Base-by-base conservation (phyloP, 2,888 invertebrate species). In the Aspidiotus destructor region DNA sequence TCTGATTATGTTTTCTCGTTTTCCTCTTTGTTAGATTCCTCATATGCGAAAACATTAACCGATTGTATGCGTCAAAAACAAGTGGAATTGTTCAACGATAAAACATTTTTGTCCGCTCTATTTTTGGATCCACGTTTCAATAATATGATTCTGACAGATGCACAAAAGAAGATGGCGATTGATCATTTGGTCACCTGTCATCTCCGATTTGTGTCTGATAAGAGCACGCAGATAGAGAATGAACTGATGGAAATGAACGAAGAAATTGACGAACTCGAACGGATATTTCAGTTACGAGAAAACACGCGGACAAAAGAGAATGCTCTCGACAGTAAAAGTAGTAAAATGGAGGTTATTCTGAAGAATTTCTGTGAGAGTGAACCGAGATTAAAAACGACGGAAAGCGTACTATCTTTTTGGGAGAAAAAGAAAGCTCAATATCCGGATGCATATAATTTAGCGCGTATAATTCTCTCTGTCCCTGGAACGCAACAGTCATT, bases 81-180 rank as follows among this genome's bases (percentile, higher is more conserved):
- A 48, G 48, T 13, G 2, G n/a, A n/a, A 13, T 48, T 48, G 48
- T 48, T 48, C 48, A n/a, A 48, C 10, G 48, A 48, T n/a, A n/a
- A 6, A 11, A 13, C n/a, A 48, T 48, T 48, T 48, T 48, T 48
- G 48, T 11, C 48, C n/a, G 10, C 48, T n/a, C 3, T 48, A 13
- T 48, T 48, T n/a, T n/a, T 48, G 48, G 48, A 48, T n/a, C 48
- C 48, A 48, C 48, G 48, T 48, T 48, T 48, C 48, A 48, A 48
- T n/a, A 48, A 48, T n/a, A 48, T 48, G 48, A n/a, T 48, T 11
- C 48, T 48, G 6, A 48, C 10, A 13, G 48, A 48, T 3, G 48
- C 10, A n/a, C 48, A 48, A 13, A 48, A 48, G 48, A 48, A 11
- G 48, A 48, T 13, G 6, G 48, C 48, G 1, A n/a, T 48, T n/a